Conservation (phyloP, 2,797 vertebrate species). For the Discoglossus pictus region DNA sequence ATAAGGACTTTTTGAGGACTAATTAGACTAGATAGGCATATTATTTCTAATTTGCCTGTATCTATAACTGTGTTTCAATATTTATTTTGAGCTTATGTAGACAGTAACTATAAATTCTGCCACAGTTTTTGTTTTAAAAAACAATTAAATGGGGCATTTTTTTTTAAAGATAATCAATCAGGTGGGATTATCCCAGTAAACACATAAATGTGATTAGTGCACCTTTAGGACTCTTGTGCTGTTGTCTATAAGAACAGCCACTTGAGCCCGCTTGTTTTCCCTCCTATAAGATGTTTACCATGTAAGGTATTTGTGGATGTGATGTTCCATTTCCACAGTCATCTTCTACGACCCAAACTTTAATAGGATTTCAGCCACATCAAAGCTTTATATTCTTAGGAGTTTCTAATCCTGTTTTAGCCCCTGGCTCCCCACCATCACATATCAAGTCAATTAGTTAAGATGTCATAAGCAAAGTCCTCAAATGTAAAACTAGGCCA, state of each 20-base stretch:
- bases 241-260: background rate
- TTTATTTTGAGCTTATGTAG: too few species aligned
- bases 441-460: conserved; percentile 66
- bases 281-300: conserved; percentile 27
- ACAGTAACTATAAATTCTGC: too few species aligned
- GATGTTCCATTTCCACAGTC: conserved; percentile 59
- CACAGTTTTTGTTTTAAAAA: too few species aligned
- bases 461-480: conserved; percentile 66
- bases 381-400: conserved; percentile 62
- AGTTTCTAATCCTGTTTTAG: conserved; percentile 67
- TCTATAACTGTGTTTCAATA: too few species aligned
- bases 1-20: too few species aligned
- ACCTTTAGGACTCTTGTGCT: too few species aligned
- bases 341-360: conserved; percentile 59
- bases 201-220: too few species aligned
- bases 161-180: too few species aligned
- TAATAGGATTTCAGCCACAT: conserved; percentile 67
- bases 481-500: conserved; percentile 56
- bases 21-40: too few species aligned
- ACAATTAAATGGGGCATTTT: too few species aligned
- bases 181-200: too few species aligned
- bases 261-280: conserved; percentile 8
- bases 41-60: too few species aligned
- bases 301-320: conserved; percentile 60
- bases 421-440: conserved; percentile 57